Percentiles rank a stretch among this genome's conserved stretches.
Evolutionary conservation across 2,888 invertebrate species (phyloP).

Genomic region (Drosophila paramelanica): DNA sequence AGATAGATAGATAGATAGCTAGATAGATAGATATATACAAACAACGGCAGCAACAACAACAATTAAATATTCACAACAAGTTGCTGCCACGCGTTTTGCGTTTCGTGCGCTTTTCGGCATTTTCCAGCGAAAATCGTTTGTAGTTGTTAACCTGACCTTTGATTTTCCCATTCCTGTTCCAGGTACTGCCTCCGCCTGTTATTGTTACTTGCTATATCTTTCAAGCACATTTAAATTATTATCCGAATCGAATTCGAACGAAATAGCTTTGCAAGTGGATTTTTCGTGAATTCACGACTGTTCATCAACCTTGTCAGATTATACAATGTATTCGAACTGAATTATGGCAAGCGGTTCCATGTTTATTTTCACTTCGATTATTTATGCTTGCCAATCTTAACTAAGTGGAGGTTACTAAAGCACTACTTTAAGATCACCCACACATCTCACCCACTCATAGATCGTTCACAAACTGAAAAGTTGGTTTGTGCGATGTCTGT

Average conservation of each 20-base stretch:
- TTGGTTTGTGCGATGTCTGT: too few relatives aligned
- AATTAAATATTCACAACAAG: constrained; percentile 60
- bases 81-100: constrained; percentile 71
- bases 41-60: constrained; percentile 11
- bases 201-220: constrained; percentile 27
- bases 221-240: constrained; percentile 64
- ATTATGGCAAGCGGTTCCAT: constrained; percentile 23
- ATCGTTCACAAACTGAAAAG: too few relatives aligned
- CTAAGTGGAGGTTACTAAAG: constrained; percentile 16
- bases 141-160: constrained; percentile 57
- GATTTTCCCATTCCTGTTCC: constrained; percentile 37
- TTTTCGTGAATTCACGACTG: constrained; percentile 41
- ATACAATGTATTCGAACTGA: constrained; percentile 35
- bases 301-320: constrained; percentile 39
- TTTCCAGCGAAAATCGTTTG: constrained; percentile 68
- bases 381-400: constrained; percentile 19
- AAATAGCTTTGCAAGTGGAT: constrained; percentile 35
- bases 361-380: constrained; percentile 35
- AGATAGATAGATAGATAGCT: constrained; percentile 10
- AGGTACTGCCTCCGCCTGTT: constrained; percentile 33
- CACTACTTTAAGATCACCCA: background rate
- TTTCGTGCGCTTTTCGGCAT: constrained; percentile 30
- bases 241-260: constrained; percentile 36
- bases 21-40: constrained; percentile 19
- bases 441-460: background rate